Evolutionary conservation across 2,888 invertebrate genomes (phyloP).

Genomic region (Crepidodera aurea): DNA sequence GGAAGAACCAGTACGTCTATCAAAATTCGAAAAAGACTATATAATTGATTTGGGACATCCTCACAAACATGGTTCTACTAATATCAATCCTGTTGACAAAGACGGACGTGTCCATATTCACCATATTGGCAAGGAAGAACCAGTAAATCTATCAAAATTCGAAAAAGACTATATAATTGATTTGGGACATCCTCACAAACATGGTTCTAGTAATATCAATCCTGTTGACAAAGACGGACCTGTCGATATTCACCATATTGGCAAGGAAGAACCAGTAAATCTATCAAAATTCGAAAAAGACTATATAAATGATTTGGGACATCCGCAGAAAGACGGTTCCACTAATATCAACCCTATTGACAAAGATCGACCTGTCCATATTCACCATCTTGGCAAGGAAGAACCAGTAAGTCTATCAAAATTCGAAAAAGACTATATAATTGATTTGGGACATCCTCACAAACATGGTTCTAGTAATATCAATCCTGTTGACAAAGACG

Average conservation of each 20-base stretch:
- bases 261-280: not conserved
- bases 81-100: not conserved
- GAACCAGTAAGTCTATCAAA: not conserved
- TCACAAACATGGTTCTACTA: not conserved
- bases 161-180: not conserved
- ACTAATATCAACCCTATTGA: not conserved
- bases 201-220: not conserved
- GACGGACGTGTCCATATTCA: too few species aligned
- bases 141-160: not conserved
- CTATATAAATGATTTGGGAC: not conserved
- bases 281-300: slow-evolving; percentile 3
- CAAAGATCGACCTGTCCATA: not conserved
- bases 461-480: not conserved
- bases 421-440: not conserved
- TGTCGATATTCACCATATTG: not conserved
- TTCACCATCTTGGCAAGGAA: not conserved
- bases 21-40: slow-evolving; percentile 4
- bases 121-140: too few species aligned
- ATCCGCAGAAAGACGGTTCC: not conserved
- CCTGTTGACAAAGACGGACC: not conserved
- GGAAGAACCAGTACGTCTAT: not conserved
- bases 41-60: not conserved
- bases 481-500: not conserved
- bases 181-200: not conserved
- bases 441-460: not conserved